Evolutionary conservation across 2,797 vertebrate species (phyloP).

Genomic region (Tragelaphus oryx): DNA sequence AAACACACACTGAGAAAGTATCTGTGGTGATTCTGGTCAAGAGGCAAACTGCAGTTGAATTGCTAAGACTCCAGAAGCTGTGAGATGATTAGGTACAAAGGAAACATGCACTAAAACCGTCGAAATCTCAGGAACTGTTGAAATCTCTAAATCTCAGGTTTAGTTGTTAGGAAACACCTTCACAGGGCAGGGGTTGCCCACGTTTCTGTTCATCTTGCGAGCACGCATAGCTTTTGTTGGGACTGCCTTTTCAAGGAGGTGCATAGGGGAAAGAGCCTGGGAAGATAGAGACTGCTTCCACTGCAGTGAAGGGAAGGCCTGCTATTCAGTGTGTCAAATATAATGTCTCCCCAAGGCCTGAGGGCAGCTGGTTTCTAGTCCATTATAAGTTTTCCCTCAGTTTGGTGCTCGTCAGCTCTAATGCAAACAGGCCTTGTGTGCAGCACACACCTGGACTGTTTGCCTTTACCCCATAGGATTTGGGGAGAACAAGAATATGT

Average conservation of each 20-base stretch:
- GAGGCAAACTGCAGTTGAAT: neutral
- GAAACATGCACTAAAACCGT: neutral
- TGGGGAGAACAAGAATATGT: neutral
- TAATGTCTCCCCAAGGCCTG: neutral
- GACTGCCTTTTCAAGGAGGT: too few relatives aligned
- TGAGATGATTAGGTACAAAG: neutral
- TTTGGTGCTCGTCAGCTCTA: neutral
- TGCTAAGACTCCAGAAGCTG: neutral
- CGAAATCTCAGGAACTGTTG: neutral
- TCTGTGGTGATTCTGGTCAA: neutral
- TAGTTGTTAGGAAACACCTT: neutral
- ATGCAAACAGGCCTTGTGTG: neutral
- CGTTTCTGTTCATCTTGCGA: neutral
- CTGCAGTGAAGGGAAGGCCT: neutral
- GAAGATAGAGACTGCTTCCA: neutral
- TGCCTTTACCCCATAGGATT: neutral
- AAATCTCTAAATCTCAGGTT: neutral
- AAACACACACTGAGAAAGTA: fast-evolving
- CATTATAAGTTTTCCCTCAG: neutral
- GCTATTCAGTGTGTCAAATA: neutral
- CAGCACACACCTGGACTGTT: neutral
- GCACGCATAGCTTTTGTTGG: fast-evolving
- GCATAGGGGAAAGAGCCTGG: neutral
- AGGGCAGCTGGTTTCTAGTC: neutral
- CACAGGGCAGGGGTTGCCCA: neutral